phyloP scores from a whole-genome alignment of 2,797 vertebrate genomes.

The Notoglanidium macrostoma region DNA sequence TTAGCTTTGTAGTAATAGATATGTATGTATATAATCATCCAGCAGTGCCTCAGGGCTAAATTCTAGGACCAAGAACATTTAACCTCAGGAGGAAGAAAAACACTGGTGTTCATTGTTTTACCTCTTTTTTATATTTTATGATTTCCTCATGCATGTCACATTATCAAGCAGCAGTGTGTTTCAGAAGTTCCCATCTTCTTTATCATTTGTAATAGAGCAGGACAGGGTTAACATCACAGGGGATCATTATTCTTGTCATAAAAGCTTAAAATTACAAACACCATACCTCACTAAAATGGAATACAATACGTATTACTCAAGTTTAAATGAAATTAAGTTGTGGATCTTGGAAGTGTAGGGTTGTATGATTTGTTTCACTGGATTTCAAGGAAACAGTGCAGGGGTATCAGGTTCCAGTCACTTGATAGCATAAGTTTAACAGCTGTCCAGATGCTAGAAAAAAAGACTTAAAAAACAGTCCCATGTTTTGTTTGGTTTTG shows the following conservation, averaged over 20 bases:
- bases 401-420: not conserved
- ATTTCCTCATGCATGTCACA: not conserved
- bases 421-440: not conserved
- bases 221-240: no score
- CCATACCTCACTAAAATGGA: not conserved
- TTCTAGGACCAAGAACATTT: not conserved
- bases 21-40: slow-evolving; percentile 3
- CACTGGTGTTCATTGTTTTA: not conserved
- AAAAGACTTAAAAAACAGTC: not conserved
- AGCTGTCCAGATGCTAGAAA: slow-evolving; percentile 7
- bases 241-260: not conserved
- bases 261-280: not conserved
- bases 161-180: not conserved
- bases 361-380: not conserved
- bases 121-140: not conserved
- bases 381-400: not conserved
- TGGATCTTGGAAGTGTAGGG: not conserved
- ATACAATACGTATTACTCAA: slow-evolving; percentile 11
- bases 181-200: no score
- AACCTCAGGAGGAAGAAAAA: not conserved
- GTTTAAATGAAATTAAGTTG: not conserved
- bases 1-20: not conserved
- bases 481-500: not conserved
- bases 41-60: slow-evolving; percentile 12
- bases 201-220: not conserved